Percentiles rank a stretch among this genome's conserved stretches.
These are phyloP conservation scores for Malacoraja senta DNA, from an alignment of 2,797 vertebrate genomes.

Conservation along the genomic window DNA sequence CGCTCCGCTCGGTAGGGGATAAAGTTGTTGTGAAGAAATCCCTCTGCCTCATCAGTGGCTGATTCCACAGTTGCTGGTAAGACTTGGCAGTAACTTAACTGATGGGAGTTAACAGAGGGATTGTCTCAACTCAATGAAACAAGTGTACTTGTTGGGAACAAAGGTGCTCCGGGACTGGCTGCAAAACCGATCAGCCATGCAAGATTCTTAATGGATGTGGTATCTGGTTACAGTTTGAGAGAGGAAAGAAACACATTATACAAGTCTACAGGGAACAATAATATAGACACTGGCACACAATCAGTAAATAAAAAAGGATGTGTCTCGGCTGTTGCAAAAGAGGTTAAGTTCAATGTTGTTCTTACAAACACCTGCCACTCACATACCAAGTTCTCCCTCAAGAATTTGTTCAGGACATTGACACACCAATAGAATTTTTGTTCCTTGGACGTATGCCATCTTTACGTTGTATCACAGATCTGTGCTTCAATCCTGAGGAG, in stretches of 20 bases:
- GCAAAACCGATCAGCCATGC: not conserved
- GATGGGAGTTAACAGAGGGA: not conserved
- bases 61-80: not conserved
- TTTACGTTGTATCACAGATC: not conserved
- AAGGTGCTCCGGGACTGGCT: not conserved
- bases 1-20: too few species aligned
- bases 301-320: slow-evolving; percentile 12
- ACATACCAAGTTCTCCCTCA: not conserved
- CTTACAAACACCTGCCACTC: not conserved
- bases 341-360: not conserved
- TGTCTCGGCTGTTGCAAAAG: not conserved
- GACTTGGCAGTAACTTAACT: not conserved
- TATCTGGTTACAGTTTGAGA: not conserved
- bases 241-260: not conserved
- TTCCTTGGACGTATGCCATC: not conserved
- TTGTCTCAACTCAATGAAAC: not conserved
- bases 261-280: not conserved
- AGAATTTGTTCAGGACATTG: not conserved
- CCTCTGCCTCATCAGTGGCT: not conserved
- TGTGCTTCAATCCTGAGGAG: too few species aligned
- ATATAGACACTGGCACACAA: not conserved
- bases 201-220: not conserved
- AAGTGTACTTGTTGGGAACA: not conserved
- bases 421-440: not conserved
- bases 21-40: not conserved